Base-by-base conservation (phyloP, 2,888 invertebrate species). In the Gnatocerus cornutus region DNA sequence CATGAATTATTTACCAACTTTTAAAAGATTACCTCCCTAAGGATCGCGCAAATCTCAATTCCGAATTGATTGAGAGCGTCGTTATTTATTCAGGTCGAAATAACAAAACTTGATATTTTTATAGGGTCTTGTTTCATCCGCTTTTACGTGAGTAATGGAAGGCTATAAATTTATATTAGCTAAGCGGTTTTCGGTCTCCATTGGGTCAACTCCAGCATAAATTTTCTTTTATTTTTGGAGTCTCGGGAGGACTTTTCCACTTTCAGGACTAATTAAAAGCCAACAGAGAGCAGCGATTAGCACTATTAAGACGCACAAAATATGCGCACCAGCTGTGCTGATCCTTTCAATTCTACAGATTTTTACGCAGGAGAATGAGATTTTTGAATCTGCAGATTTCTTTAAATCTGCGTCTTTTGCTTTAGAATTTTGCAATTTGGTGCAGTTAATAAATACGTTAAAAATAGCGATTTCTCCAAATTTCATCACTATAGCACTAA, bases 1-100 rank as follows among this genome's bases (percentile, higher is more conserved):
- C 46, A 65, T 65, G 65, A 65, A 65, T 65, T 58, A 65, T 65
- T 56, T 58, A 65, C 56, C 29, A 46, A 65, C 45, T 53, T 65
- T 46, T 29, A 58, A 64, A 41, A 65, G 55, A 65, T 65, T 65
- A 33, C 56, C 10, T 41, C 56, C 29, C 50, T 13, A n/a, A 29
- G 30, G 52, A n/a, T n/a, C 10, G 39, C 10, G 43, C 41, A 56
- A 56, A 56, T 56, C 56, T 56, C 43, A 43, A 56, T 56, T 56
- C 43, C 13, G 16, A 16, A 46, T 46, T 46, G 46, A 46, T 46
- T 13, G 46, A 43, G 43, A 10, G 21, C 43, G 43, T 21, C 39
- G 21, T 39, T 41, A 43, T 43, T 56, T 55, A 37, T 33, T 14
- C 53, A 37, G 30, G 30, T 52, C 13, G 52, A 14, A 14, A 33